phyloP scores from a whole-genome alignment of 2,888 invertebrate species.

The Venusia cambrica region DNA sequence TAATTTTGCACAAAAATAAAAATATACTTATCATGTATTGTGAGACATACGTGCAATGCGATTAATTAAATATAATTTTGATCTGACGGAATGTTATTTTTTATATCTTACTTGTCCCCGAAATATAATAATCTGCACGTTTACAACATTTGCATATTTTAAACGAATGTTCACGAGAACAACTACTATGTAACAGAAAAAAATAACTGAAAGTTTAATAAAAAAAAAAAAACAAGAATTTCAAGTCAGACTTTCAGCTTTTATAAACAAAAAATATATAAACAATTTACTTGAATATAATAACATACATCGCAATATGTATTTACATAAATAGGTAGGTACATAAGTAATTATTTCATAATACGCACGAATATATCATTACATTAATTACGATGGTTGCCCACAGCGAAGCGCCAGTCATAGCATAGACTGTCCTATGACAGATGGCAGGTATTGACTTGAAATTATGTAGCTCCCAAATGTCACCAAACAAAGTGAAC shows the following conservation, averaged over 20 bases:
- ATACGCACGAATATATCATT: constrained; percentile 72
- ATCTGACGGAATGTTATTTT: constrained; percentile 72
- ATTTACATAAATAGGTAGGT: constrained; percentile 80
- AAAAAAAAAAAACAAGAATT: constrained; percentile 68
- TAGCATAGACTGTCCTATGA: constrained; percentile 27
- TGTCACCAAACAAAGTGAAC: no score
- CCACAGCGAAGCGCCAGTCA: constrained; percentile 31
- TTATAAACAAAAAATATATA: constrained; percentile 65
- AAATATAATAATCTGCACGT: constrained; percentile 55
- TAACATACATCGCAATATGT: constrained; percentile 77
- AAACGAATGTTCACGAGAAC: constrained; percentile 59
- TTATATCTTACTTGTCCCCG: constrained; percentile 65
- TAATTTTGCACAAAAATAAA: constrained; percentile 29
- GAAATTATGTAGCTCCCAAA: no score
- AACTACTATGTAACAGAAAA: constrained; percentile 67
- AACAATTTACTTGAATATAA: constrained; percentile 75
- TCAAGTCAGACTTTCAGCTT: constrained; percentile 80
- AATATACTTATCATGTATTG: constrained; percentile 23
- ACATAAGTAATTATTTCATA: constrained; percentile 75
- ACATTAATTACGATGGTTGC: constrained; percentile 61
- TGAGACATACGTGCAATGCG: constrained; percentile 38
- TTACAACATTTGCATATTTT: constrained; percentile 53
- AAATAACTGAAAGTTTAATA: constrained; percentile 62
- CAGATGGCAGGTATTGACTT: neutral
- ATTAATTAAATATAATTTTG: constrained; percentile 55